Evolutionary conservation across 2,797 vertebrate species (phyloP).

Genomic region (Hephaestus fuliginosus): DNA sequence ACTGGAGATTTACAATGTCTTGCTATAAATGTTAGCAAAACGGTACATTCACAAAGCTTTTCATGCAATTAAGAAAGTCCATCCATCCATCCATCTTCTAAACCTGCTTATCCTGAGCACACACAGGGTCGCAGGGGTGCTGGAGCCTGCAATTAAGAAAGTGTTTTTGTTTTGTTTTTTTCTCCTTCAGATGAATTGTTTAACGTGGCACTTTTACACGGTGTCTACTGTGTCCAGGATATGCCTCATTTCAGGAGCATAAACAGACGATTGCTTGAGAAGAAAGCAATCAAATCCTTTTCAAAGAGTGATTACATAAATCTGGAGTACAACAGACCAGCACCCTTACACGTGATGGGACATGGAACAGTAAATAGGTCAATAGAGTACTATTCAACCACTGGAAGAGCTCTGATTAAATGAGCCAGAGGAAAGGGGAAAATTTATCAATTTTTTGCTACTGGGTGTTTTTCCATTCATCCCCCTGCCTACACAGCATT

Average conservation of each 20-base stretch:
- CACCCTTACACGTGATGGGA: slow-evolving; percentile 4
- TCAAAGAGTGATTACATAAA: slow-evolving; percentile 27
- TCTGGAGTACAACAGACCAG: slow-evolving; percentile 10
- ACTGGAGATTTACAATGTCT: neutral
- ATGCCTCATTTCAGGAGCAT: slow-evolving; percentile 4
- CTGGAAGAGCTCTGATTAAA: slow-evolving; percentile 11
- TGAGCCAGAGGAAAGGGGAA: slow-evolving; percentile 31
- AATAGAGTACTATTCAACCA: neutral
- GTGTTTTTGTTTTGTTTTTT: neutral
- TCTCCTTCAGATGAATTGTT: neutral
- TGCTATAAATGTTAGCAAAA: neutral
- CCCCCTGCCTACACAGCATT: neutral
- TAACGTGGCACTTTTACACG: neutral
- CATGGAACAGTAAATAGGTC: slow-evolving; percentile 32
- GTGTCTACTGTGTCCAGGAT: neutral
- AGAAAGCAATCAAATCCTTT: slow-evolving; percentile 23
- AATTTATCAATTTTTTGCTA: neutral
- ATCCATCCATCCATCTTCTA: too few species aligned
- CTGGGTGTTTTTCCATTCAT: slow-evolving; percentile 13
- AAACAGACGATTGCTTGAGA: slow-evolving; percentile 5
- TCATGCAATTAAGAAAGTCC: neutral
- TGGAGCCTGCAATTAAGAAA: neutral
- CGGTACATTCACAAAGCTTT: neutral
- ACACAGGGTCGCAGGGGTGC: too few species aligned
- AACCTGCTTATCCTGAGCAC: too few species aligned